Base-by-base conservation (phyloP, 2,797 vertebrate species). In the Lindbergichthys nudifrons region DNA sequence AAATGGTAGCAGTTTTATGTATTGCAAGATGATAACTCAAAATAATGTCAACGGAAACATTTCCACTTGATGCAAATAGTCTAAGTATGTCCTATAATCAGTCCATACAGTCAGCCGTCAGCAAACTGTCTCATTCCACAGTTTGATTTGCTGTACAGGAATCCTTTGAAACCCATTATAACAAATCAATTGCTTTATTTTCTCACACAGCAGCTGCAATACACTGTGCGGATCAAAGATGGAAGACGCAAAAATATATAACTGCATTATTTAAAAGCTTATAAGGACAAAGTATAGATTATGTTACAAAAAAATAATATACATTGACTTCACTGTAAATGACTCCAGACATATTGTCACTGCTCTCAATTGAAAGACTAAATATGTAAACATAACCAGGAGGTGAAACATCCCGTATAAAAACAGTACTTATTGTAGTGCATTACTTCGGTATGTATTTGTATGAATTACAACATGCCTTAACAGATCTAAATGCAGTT, bases 131-230 rank as follows among this genome's bases (percentile, higher is more conserved):
- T 43, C 14, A 36, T 58, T 53, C 36, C 5, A 58, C 52, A 47
- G 21, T 30, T 36, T 47, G 58, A 63, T 77, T 78, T 77, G 21
- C 45, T 54, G 30, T n/a, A 42, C 14, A 82, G 77, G 67, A 88
- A 73, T 71, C n/a, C 41, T 73, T 87, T 67, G 66, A 77, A 73
- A 53, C 56, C 52, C 74, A 57, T 14, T 26, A 66, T 80, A 82
- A 57, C 30, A 80, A 73, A 84, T 13, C 12, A 64, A 21, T 8
- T 0, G 51, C 80, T 86, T 85, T 80, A 92, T 92, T 91, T 93
- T 90, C 88, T 86, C 77, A 84, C 77, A 65, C 42, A 63, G 41
- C 26, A 88, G 90, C 92, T 93, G 93, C 93, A 93, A 93, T 89
- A 92, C 73, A 91, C 83, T 74, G 48, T 45, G 57, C 64, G 82